Evolutionary conservation across 2,888 invertebrate genomes (phyloP).

Genomic region (Maniola hyperantus): DNA sequence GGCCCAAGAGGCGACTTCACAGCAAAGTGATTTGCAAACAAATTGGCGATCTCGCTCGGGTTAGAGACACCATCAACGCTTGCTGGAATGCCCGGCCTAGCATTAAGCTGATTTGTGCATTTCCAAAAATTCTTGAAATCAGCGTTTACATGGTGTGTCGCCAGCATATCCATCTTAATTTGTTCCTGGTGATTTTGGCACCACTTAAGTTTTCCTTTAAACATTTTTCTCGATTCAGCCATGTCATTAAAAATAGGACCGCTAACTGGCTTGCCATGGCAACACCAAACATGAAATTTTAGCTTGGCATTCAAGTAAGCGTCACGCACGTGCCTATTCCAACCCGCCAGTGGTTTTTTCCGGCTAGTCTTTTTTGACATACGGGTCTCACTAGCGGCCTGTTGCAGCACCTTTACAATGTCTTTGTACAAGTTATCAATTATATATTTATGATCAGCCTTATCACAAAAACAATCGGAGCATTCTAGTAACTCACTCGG

Average conservation of each 20-base stretch:
- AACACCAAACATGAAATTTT: neutral
- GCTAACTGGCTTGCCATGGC: neutral
- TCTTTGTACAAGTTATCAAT: neutral
- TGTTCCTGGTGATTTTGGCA: neutral
- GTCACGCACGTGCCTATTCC: neutral
- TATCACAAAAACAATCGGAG: neutral
- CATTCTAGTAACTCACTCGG: neutral
- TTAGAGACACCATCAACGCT: too few species aligned
- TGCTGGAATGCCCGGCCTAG: too few species aligned
- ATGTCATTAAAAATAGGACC: neutral
- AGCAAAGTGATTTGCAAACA: too few species aligned
- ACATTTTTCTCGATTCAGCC: neutral
- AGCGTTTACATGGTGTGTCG: too few species aligned
- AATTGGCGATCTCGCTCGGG: too few species aligned
- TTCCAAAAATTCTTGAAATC: too few species aligned
- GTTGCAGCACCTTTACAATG: neutral
- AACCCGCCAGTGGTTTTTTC: neutral
- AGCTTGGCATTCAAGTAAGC: neutral
- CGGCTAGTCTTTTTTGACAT: neutral
- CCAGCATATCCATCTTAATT: too few species aligned
- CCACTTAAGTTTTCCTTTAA: neutral
- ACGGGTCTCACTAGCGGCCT: neutral
- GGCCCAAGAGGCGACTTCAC: too few species aligned
- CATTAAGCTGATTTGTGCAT: too few species aligned
- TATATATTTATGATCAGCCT: neutral